phyloP scores from a whole-genome alignment of 2,113 vertebrate species.

The Vombatus ursinus region DNA sequence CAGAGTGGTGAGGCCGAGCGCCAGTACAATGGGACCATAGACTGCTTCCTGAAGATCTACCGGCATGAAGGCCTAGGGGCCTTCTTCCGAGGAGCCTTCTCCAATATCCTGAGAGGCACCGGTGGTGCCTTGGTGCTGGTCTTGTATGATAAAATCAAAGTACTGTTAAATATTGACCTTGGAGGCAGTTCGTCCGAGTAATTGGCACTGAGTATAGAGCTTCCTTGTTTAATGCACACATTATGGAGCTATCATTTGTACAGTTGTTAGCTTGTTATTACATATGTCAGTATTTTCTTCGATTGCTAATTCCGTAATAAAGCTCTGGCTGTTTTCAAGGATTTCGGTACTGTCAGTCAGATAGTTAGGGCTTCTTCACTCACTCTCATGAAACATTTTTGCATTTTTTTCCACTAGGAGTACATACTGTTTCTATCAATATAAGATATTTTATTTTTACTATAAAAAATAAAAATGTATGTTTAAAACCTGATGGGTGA shows the following conservation, averaged over 20 bases:
- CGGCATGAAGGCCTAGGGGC: slow-evolving; percentile 47
- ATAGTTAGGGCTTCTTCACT: slow-evolving; percentile 44
- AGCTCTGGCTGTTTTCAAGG: slow-evolving; percentile 52
- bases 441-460: slow-evolving; percentile 56
- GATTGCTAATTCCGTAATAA: slow-evolving; percentile 57
- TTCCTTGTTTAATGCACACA: slow-evolving; percentile 44
- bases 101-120: slow-evolving; percentile 75
- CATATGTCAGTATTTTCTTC: slow-evolving; percentile 53
- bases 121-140: slow-evolving; percentile 77
- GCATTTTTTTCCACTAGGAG: slow-evolving; percentile 20
- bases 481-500: slow-evolving; percentile 56
- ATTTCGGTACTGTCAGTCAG: slow-evolving; percentile 57
- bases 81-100: slow-evolving; percentile 75
- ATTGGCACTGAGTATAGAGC: slow-evolving; percentile 31
- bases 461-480: slow-evolving; percentile 58
- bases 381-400: slow-evolving; percentile 53
- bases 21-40: slow-evolving; percentile 71
- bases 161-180: slow-evolving; percentile 61
- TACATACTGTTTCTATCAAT: slow-evolving; percentile 48
- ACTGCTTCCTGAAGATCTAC: slow-evolving; percentile 77
- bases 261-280: slow-evolving; percentile 61
- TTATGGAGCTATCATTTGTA: slow-evolving; percentile 59
- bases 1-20: slow-evolving; percentile 68
- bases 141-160: slow-evolving; percentile 78
- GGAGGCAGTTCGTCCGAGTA: slow-evolving; percentile 42